Conservation (phyloP, 1,140 invertebrate species). For the Druon quercuslanigerum region DNA sequence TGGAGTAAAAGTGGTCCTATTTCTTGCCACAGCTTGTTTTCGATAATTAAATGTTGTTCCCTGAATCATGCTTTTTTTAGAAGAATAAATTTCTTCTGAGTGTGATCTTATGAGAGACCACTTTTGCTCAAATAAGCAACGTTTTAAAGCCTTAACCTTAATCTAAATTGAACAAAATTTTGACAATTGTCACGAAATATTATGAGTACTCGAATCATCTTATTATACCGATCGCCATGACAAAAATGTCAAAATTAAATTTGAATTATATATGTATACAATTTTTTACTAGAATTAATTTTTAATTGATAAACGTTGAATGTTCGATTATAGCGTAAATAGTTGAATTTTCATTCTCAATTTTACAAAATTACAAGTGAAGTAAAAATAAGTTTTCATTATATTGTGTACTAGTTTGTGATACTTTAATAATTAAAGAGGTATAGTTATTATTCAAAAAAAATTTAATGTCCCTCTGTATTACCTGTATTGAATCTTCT, state of each 20-base stretch:
- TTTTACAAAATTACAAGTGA: background rate
- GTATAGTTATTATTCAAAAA: too few species aligned
- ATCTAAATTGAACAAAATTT: background rate
- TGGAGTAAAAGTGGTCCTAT: constrained; percentile 7
- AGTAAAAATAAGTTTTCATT: constrained; percentile 58
- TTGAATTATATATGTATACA: background rate
- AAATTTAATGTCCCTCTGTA: too few species aligned
- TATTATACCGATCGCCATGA: background rate
- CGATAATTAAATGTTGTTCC: background rate
- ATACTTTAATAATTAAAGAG: constrained; percentile 47
- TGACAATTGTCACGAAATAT: background rate
- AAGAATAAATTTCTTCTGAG: too few species aligned
- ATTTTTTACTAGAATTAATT: background rate
- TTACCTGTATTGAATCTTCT: too few species aligned
- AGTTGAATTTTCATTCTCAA: constrained; percentile 8
- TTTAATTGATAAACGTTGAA: background rate
- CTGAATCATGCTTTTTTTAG: background rate
- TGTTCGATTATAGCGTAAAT: background rate
- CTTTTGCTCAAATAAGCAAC: too few species aligned
- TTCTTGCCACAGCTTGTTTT: constrained; percentile 9
- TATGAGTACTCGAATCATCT: background rate
- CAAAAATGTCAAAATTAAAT: background rate
- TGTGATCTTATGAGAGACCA: too few species aligned
- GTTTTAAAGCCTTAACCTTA: background rate
- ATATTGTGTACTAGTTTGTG: constrained; percentile 71